Percentiles rank a stretch among this genome's conserved stretches.
Evolutionary conservation across 35 echinoderm and acorn worm genomes (phyloP).

Genomic region (Holothuria glaberrima): DNA sequence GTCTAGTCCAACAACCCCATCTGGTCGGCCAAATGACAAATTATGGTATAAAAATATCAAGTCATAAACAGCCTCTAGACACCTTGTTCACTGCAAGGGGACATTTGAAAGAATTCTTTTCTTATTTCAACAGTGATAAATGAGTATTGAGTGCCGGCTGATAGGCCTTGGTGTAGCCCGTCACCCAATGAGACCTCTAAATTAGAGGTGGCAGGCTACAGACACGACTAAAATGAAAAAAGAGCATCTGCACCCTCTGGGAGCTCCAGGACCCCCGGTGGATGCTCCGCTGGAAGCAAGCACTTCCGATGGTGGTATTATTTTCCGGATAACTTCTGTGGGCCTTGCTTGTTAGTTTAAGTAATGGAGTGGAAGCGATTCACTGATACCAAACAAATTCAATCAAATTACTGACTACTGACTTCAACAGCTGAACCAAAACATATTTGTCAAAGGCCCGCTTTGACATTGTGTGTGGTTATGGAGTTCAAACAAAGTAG

Average conservation of each 20-base stretch:
- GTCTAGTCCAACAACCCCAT: too few species aligned
- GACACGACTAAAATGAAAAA: slow-evolving; percentile 1
- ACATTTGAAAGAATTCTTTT: too few species aligned
- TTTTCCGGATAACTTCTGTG: slow-evolving; percentile 51
- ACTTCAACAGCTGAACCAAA: slow-evolving; percentile 33
- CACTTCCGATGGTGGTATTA: slow-evolving; percentile 43
- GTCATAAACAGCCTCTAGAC: too few species aligned
- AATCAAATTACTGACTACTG: slow-evolving; percentile 4
- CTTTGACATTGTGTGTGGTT: slow-evolving; percentile 40
- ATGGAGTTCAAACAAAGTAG: background rate
- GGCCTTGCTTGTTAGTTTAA: slow-evolving; percentile 54
- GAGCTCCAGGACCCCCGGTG: background rate
- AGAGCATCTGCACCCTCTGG: background rate
- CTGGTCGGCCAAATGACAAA: too few species aligned
- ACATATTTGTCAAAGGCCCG: slow-evolving; percentile 31
- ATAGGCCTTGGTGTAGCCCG: slow-evolving; percentile 24
- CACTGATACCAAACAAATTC: slow-evolving; percentile 56
- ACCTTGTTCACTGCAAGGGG: too few species aligned
- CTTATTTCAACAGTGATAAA: too few species aligned
- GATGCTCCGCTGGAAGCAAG: slow-evolving; percentile 10
- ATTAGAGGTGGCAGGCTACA: slow-evolving; percentile 8
- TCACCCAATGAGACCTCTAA: background rate
- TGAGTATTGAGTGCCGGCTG: too few species aligned
- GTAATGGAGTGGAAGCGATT: slow-evolving; percentile 40
- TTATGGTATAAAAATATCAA: too few species aligned